Conservation (phyloP, 23 tunicate genomes). For the Ascidia mentula region DNA sequence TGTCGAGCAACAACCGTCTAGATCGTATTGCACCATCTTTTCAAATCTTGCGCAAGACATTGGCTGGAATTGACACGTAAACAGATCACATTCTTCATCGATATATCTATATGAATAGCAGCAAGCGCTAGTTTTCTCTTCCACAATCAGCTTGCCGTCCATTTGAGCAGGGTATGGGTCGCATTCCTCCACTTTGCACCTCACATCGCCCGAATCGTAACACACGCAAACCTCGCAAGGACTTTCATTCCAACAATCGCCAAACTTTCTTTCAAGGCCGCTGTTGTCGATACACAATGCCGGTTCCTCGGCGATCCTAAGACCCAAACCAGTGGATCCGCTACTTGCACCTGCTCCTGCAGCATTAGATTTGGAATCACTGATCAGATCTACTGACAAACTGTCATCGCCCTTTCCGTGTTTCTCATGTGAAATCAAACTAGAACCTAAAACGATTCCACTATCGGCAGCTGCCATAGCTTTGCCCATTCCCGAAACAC, state of each 20-base stretch:
- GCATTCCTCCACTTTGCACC: conserved; percentile 50
- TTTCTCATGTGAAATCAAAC: not conserved
- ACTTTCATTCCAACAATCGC: conserved; percentile 66
- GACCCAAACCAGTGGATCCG: not conserved
- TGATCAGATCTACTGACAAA: not conserved
- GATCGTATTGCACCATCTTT: conserved; percentile 31
- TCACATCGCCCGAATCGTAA: conserved; percentile 38
- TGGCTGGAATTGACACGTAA: conserved; percentile 71
- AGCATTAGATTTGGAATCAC: not conserved
- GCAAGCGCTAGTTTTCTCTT: conserved; percentile 61
- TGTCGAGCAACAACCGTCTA: conserved; percentile 85
- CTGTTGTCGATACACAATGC: conserved; percentile 68
- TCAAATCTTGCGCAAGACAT: conserved; percentile 49
- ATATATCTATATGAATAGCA: conserved; percentile 63
- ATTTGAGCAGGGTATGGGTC: conserved; percentile 64
- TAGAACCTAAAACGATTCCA: not conserved
- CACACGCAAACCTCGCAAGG: conserved; percentile 78
- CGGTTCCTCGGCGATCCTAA: conserved; percentile 72
- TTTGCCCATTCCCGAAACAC: not conserved
- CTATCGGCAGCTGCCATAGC: not conserved
- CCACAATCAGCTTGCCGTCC: conserved; percentile 49
- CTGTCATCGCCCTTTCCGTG: not conserved
- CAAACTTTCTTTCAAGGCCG: conserved; percentile 73
- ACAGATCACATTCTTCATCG: conserved; percentile 31
- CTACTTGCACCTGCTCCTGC: conserved; percentile 16